A percentile compares a stretch with the other conserved stretches of the same genome.
These are phyloP conservation scores for Vanessa cardui DNA, from an alignment of 2,888 invertebrate species.

Conservation along the genomic window DNA sequence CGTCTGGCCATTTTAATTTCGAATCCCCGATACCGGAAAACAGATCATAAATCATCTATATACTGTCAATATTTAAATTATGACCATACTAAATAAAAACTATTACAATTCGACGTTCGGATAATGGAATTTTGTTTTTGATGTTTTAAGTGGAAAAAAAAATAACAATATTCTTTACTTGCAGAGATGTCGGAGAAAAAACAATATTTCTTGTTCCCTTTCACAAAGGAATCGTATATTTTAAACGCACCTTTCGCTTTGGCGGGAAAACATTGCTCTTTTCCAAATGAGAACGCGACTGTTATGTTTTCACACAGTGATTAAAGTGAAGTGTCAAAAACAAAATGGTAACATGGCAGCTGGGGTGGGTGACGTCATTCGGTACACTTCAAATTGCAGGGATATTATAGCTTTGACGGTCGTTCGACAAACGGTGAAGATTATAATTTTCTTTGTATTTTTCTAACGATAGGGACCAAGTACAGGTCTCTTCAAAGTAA, in stretches of 20 bases:
- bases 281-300: slow-evolving; percentile 74
- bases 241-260: slow-evolving; percentile 59
- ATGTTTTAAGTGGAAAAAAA: slow-evolving; percentile 17
- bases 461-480: slow-evolving; percentile 35
- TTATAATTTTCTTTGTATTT: slow-evolving; percentile 67
- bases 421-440: slow-evolving; percentile 61
- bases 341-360: slow-evolving; percentile 68
- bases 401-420: slow-evolving; percentile 65
- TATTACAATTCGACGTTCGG: slow-evolving; percentile 38
- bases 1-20: slow-evolving; percentile 62
- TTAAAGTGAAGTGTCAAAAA: slow-evolving; percentile 82
- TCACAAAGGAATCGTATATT: slow-evolving; percentile 53
- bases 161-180: slow-evolving; percentile 20
- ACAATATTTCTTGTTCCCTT: slow-evolving; percentile 45
- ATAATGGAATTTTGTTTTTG: slow-evolving; percentile 35
- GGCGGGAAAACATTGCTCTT: slow-evolving; percentile 65
- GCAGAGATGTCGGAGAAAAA: slow-evolving; percentile 36
- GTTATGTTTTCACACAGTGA: slow-evolving; percentile 78
- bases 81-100: slow-evolving; percentile 48
- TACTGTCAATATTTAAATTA: slow-evolving; percentile 62
- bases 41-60: slow-evolving; percentile 65
- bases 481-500: slow-evolving; percentile 26
- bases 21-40: slow-evolving; percentile 59
- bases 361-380: slow-evolving; percentile 51
- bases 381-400: slow-evolving; percentile 53